Conservation (phyloP, 2,113 vertebrate species). For the Zosterops japonicus region DNA sequence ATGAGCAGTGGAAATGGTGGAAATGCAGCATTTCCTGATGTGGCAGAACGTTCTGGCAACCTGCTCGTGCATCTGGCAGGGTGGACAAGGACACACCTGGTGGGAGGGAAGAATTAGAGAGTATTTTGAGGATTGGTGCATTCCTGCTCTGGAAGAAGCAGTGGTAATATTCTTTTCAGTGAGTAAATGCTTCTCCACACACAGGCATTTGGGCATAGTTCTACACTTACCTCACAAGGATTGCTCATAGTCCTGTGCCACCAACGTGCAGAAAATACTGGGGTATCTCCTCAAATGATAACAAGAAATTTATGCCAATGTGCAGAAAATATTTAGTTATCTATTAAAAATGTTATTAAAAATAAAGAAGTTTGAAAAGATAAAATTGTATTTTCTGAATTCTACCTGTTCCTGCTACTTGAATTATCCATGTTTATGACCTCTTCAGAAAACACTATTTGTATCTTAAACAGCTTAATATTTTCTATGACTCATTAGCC, state of each 20-base stretch:
- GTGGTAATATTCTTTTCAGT: not conserved
- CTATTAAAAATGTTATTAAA: not conserved
- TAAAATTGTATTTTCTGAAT: not conserved
- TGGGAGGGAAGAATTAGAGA: not conserved
- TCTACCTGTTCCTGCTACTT: not conserved
- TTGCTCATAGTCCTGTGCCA: not conserved
- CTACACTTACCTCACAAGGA: not conserved
- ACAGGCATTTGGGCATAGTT: not conserved
- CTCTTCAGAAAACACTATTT: not conserved
- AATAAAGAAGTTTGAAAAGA: not conserved
- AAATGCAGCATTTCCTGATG: not conserved
- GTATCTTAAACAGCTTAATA: not conserved
- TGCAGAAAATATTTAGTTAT: not conserved
- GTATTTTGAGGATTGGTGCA: not conserved
- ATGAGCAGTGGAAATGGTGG: not conserved
- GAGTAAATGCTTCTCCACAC: not conserved
- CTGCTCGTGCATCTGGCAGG: not conserved
- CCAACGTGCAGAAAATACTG: not conserved
- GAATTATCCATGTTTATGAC: not conserved
- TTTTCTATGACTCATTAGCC: slow-evolving; percentile 2
- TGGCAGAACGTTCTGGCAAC: not conserved
- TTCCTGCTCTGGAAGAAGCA: not conserved
- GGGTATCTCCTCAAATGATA: not conserved
- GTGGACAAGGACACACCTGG: not conserved
- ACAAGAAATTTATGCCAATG: not conserved